phyloP scores from a whole-genome alignment of 2,888 invertebrate species.

The Morinoia aosen region DNA sequence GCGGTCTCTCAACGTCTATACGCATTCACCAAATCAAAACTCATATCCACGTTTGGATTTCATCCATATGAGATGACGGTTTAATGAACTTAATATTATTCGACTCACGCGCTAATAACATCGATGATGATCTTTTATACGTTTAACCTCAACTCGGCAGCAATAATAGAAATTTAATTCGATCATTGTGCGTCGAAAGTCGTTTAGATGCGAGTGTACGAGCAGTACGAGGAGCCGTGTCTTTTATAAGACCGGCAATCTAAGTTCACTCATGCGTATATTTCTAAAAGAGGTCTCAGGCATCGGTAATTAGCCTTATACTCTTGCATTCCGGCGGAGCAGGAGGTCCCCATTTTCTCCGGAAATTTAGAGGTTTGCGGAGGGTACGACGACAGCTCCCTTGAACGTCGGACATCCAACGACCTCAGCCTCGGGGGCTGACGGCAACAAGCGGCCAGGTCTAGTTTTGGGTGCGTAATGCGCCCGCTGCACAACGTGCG shows the following conservation, averaged over 20 bases:
- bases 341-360: background rate
- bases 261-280: slow-evolving; percentile 5
- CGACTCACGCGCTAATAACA: background rate
- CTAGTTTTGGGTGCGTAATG: background rate
- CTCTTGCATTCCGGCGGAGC: slow-evolving; percentile 18
- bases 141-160: background rate
- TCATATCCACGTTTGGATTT: background rate
- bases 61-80: background rate
- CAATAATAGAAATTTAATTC: background rate
- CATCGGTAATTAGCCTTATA: slow-evolving; percentile 39
- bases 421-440: background rate
- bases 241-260: background rate
- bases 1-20: background rate
- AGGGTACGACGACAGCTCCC: slow-evolving; percentile 19
- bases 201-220: background rate
- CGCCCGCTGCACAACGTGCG: background rate
- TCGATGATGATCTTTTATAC: background rate
- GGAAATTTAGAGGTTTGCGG: slow-evolving; percentile 45
- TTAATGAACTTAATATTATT: slow-evolving; percentile 7
- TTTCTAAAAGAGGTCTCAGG: background rate
- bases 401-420: background rate
- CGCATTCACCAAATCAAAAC: background rate
- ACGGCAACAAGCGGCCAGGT: background rate
- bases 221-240: background rate
- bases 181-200: background rate